A percentile compares a stretch with the other conserved stretches of the same genome.
These are phyloP conservation scores for Platorchestia sp. DNA, from an alignment of 1,140 invertebrate genomes.

Conservation along the genomic window DNA sequence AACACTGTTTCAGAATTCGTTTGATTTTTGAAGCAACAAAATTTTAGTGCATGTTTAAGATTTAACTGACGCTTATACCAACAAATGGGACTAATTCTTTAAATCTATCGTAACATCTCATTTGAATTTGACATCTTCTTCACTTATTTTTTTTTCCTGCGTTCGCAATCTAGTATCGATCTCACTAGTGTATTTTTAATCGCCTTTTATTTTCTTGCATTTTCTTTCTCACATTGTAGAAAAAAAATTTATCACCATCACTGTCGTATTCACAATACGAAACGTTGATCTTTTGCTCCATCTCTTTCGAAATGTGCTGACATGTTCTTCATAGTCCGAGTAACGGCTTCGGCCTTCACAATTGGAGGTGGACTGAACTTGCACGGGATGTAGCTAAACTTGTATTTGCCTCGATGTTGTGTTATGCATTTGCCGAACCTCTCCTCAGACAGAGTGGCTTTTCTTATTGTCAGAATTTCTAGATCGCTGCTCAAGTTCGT, in stretches of 20 bases:
- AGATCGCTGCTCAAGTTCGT: neutral
- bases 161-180: neutral
- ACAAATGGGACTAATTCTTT: neutral
- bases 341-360: neutral
- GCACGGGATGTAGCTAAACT: neutral
- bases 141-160: neutral
- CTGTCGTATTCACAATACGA: neutral
- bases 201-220: neutral
- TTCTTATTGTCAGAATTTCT: neutral
- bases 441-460: neutral
- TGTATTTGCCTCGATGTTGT: neutral
- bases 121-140: neutral
- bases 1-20: neutral
- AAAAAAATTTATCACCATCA: neutral
- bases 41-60: neutral
- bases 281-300: neutral
- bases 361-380: neutral
- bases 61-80: neutral
- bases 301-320: neutral
- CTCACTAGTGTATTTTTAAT: neutral
- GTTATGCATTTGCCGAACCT: neutral
- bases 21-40: neutral
- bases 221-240: too few species aligned
- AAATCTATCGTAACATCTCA: neutral
- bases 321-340: neutral